Percentiles rank a stretch among this genome's conserved stretches.
Conservation (phyloP, 2,113 vertebrate genomes). For the Toxotes jaculatrix region DNA sequence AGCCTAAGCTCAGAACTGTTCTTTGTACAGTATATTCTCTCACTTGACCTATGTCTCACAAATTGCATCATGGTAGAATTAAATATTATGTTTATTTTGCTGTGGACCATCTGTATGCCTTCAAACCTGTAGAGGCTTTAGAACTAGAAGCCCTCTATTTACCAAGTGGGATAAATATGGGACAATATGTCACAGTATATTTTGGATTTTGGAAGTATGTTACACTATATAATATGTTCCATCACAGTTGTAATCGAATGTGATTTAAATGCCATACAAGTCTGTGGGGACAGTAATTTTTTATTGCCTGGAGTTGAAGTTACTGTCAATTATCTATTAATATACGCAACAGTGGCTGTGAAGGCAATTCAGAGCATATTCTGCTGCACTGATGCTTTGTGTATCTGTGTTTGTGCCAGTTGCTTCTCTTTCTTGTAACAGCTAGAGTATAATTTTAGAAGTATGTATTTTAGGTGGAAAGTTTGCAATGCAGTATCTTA, state of each 20-base stretch:
- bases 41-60: neutral
- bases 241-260: neutral
- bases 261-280: neutral
- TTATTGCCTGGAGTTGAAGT: slow-evolving; percentile 20
- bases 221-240: neutral
- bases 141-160: neutral
- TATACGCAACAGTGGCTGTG: neutral
- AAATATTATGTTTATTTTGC: neutral
- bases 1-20: neutral
- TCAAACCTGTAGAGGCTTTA: neutral
- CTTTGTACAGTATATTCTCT: neutral
- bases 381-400: neutral
- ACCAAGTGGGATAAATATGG: neutral
- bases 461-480: no score
- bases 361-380: neutral
- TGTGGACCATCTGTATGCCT: neutral
- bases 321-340: slow-evolving; percentile 13
- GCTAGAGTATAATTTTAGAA: no score
- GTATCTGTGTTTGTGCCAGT: neutral
- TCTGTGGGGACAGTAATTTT: neutral
- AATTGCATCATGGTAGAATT: neutral
- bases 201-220: neutral
- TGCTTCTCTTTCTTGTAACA: no score
- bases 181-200: neutral
- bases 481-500: neutral